Base-by-base conservation (phyloP, 2,113 vertebrate genomes). In the Talpa occidentalis region DNA sequence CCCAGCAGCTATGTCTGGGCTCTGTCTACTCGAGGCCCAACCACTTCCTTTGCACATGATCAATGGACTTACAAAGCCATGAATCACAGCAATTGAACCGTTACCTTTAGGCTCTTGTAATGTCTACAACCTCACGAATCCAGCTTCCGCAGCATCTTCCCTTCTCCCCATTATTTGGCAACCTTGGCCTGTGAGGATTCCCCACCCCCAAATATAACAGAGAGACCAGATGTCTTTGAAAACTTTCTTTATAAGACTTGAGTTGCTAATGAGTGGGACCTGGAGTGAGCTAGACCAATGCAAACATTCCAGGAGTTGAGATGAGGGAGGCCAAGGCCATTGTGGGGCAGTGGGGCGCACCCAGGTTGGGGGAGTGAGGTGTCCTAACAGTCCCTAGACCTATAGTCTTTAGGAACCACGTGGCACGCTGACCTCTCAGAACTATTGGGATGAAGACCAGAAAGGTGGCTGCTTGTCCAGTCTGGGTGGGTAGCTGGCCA, bases 181-280 rank as follows among this genome's bases (percentile, higher is more conserved):
- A 7, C 49, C 49, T 15, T 59, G 37, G 10, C 28, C 35, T 2
- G 0, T 28, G 84, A 66, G n/a, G 40, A 59, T 56, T n/a, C 35
- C 6, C 28, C 26, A 16, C 42, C 37, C 49, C 22, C 59, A 81
- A 84, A 79, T 2, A 64, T 1, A 70, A 78, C 32, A 92, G 28
- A 76, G 72, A 54, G 7, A 89, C 44, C 44, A 54, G 42, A 83
- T 32, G 12, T 35, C 49, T 91, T 93, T 84, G 64, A 74, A 93
- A 96, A 47, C n/a, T 85, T 82, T 74, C 67, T 96, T 95, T 86
- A 77, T 6, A 11, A 94, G 86, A 87, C 74, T 72, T 32, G 30
- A 91, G 37, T 73, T 91, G 56, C 97, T 86, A 66, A 35, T 44
- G 78, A 32, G 47, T 54, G 62, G 10, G 73, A 59, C 84, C 64